A percentile compares a stretch with the other conserved stretches of the same genome.
Evolutionary conservation across 1,140 invertebrate genomes (phyloP).

Genomic region (Drosophila ogumai): DNA sequence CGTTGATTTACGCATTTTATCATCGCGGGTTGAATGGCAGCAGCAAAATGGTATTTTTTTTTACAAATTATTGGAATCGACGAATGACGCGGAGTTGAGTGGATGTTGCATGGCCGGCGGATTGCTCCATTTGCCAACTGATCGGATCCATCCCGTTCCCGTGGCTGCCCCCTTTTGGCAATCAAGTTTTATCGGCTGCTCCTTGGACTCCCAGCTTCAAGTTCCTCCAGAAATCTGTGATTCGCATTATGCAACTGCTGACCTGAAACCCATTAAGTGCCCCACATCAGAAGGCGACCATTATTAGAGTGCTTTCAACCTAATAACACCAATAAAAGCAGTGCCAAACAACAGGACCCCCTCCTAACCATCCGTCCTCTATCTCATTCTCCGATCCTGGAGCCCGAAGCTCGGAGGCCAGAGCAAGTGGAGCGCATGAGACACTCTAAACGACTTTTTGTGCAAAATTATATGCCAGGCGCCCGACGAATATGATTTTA

Average conservation of each 20-base stretch:
- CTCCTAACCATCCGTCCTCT: not conserved
- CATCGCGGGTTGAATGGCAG: conserved; percentile 64
- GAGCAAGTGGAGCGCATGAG: conserved; percentile 47
- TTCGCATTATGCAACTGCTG: conserved; percentile 76
- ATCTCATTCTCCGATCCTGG: conserved; percentile 9
- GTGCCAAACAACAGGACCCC: conserved; percentile 61
- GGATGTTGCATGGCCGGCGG: conserved; percentile 16
- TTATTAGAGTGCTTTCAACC: conserved; percentile 80
- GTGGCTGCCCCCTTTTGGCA: conserved; percentile 1
- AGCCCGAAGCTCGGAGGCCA: not conserved
- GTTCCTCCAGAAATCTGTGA: conserved; percentile 69
- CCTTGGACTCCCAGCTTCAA: not conserved
- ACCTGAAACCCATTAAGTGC: conserved; percentile 79
- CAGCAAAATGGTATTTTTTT: conserved; percentile 39
- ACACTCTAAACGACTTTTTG: conserved; percentile 69
- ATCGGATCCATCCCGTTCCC: conserved; percentile 13
- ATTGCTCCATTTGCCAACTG: conserved; percentile 44
- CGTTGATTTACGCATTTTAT: conserved; percentile 64
- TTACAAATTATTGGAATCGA: conserved; percentile 51
- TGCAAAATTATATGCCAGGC: conserved; percentile 74
- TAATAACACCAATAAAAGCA: conserved; percentile 81
- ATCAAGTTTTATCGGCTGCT: conserved; percentile 60
- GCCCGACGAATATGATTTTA: conserved; percentile 83
- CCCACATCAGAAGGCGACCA: conserved; percentile 61
- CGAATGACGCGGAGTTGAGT: conserved; percentile 5